Evolutionary conservation across 2,797 vertebrate species (phyloP), one percentile per base, ranked within the genome.

Genomic region (Lutjanus campechanus): DNA sequence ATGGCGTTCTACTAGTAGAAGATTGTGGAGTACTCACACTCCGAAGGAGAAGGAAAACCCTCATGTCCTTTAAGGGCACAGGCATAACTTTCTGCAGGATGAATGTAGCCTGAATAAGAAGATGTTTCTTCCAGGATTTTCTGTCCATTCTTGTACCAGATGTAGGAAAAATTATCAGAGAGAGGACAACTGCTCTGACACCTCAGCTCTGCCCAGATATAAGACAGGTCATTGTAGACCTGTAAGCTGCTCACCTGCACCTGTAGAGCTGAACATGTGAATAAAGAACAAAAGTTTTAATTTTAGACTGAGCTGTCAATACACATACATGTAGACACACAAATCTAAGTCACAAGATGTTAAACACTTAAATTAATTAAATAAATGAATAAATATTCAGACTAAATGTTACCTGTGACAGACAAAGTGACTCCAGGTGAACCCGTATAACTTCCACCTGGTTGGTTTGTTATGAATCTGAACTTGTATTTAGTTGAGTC

Each of bases 401-500:
- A 36, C 29, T 65, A 58, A 40, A 44, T 20, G 4, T 62, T 77
- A 89, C 88, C 85, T 84, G 43, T 69, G 44, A 87, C 71, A 19
- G 20, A 16, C 43, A 87, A 56, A 20, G 1, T 10, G 43, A 85
- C 78, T 72, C 81, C 81, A 73, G 67, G 10, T 4, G 0, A 1
- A 54, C 73, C 85, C 56, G 17, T 19, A 19, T 1, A 81, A 2
- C 1, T 6, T 0, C 55, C 9, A 3, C 0, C 36, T 16, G 1
- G 0, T 1, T 2, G 59, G 59, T 73, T 46, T 25, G 81, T 80
- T 44, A 2, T 69, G 22, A 89, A 79, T 44, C 60, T 84, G 62
- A 87, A 85, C 51, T 10, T 70, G 69, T 85, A 90, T 17, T 3
- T 7, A 0, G 54, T 73, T 20, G 85, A 75, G 70, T 89, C 88